Evolutionary conservation across 1,140 invertebrate species (phyloP).

Genomic region (Triops longicaudatus): DNA sequence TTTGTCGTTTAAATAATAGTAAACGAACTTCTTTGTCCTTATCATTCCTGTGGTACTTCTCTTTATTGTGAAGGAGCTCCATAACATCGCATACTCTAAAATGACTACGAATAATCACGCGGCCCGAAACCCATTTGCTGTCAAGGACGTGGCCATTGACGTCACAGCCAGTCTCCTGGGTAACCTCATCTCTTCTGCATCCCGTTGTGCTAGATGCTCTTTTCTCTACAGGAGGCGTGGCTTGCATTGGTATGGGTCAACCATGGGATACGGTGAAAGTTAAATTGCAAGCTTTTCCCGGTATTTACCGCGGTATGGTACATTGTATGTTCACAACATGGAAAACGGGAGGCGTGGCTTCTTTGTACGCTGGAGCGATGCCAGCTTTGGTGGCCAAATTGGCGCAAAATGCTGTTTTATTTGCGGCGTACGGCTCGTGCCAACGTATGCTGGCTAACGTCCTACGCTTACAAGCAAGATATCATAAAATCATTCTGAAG

Average conservation of each 20-base stretch:
- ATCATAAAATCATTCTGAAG: background rate
- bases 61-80: background rate
- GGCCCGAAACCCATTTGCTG: constrained; percentile 6
- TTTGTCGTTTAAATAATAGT: no score
- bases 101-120: background rate
- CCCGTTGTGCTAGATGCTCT: background rate
- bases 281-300: constrained; percentile 26
- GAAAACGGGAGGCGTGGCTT: constrained; percentile 4
- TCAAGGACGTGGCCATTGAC: constrained; percentile 26
- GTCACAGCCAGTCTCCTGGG: constrained; percentile 23
- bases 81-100: background rate
- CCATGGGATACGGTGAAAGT: constrained; percentile 26
- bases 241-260: constrained; percentile 23
- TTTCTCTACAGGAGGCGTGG: constrained; percentile 13
- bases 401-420: constrained; percentile 25
- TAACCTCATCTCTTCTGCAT: background rate
- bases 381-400: constrained; percentile 25
- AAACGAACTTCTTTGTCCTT: no score
- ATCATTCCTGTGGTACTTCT: background rate
- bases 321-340: constrained; percentile 20
- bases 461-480: constrained; percentile 18
- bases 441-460: constrained; percentile 20
- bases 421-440: constrained; percentile 26
- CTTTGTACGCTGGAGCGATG: constrained; percentile 25
- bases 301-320: constrained; percentile 23